A percentile compares a stretch with the other conserved stretches of the same genome.
Conservation (phyloP, 2,797 vertebrate genomes). For the Hyperoplus lanceolatus region DNA sequence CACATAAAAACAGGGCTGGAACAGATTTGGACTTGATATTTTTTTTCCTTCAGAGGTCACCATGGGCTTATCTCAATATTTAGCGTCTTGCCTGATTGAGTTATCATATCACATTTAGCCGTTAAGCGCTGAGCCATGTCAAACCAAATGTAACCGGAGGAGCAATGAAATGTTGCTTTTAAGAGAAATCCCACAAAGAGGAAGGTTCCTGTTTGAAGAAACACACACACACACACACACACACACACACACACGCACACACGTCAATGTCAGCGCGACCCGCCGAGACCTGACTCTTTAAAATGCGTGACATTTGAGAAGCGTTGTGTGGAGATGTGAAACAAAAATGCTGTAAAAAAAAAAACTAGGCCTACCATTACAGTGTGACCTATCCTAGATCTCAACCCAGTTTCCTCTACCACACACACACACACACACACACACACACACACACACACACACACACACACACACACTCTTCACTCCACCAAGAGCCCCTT, state of each 20-base stretch:
- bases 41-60: slow-evolving; percentile 77
- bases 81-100: slow-evolving; percentile 97
- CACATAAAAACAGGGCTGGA: slow-evolving; percentile 93
- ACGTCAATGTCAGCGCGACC: slow-evolving; percentile 71
- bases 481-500: slow-evolving; percentile 60
- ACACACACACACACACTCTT: slow-evolving; percentile 39
- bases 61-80: slow-evolving; percentile 83
- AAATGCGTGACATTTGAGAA: slow-evolving; percentile 79
- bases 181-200: slow-evolving; percentile 73
- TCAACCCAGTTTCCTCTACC: slow-evolving; percentile 64
- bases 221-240: slow-evolving; percentile 66
- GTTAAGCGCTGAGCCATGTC: slow-evolving; percentile 84
- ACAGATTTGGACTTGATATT: slow-evolving; percentile 91
- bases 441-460: slow-evolving; percentile 32
- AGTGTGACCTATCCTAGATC: slow-evolving; percentile 63
- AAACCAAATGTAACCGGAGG: slow-evolving; percentile 92
- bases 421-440: slow-evolving; percentile 48
- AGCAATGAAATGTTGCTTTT: slow-evolving; percentile 92
- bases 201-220: slow-evolving; percentile 84
- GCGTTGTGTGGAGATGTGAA: slow-evolving; percentile 63
- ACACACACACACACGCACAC: slow-evolving; percentile 66
- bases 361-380: slow-evolving; percentile 46
- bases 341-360: slow-evolving; percentile 72
- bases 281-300: slow-evolving; percentile 63
- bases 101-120: slow-evolving; percentile 97